Conservation (phyloP, 2,797 vertebrate species). For the Coregonus sp. region DNA sequence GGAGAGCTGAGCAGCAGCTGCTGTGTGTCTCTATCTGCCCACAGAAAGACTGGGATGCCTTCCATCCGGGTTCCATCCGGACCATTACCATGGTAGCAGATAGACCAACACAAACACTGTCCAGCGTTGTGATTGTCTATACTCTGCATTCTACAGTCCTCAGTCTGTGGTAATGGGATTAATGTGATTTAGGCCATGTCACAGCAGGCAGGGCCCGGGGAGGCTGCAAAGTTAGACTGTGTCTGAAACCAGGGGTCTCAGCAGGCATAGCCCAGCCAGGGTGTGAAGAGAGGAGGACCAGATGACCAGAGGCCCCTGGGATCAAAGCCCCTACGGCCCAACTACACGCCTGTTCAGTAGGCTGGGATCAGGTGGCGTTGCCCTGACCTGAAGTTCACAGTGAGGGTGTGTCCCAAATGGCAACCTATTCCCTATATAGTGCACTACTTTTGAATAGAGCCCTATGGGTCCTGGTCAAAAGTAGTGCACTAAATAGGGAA, state of each 20-base stretch:
- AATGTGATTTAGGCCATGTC: not conserved
- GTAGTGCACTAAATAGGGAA: no score
- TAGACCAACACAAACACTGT: slow-evolving; percentile 28
- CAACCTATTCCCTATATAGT: no score
- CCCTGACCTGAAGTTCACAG: no score
- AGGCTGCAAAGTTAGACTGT: no score
- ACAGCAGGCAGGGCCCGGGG: slow-evolving; percentile 57
- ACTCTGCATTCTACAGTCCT: not conserved
- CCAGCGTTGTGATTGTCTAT: not conserved
- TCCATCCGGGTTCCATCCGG: slow-evolving; percentile 7
- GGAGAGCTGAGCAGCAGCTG: slow-evolving; percentile 34
- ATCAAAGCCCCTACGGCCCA: no score
- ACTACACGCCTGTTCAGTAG: slow-evolving; percentile 13
- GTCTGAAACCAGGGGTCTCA: no score
- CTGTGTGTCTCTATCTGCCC: slow-evolving; percentile 45
- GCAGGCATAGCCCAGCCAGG: slow-evolving; percentile 27
- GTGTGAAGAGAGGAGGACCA: slow-evolving; percentile 67
- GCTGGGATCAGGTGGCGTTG: slow-evolving; percentile 45
- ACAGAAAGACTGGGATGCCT: slow-evolving; percentile 22
- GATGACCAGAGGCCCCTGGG: slow-evolving; percentile 68
- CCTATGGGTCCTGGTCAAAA: no score
- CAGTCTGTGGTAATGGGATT: slow-evolving; percentile 77
- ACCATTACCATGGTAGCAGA: not conserved
- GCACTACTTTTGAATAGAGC: no score
- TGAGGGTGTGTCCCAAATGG: no score